phyloP scores from a whole-genome alignment of 2,888 invertebrate species.

The Synanthedon tipuliformis region DNA sequence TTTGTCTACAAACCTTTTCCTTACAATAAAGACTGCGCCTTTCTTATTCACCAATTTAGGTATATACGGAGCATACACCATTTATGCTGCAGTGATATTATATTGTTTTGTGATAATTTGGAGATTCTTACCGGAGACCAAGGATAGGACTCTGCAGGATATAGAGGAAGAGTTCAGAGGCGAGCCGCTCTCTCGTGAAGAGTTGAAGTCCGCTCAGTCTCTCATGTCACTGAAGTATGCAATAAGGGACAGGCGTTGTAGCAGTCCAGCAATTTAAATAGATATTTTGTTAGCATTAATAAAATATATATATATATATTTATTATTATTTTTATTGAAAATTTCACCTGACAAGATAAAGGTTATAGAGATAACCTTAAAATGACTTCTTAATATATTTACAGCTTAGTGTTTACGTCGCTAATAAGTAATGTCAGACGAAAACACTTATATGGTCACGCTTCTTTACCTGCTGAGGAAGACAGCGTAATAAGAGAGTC shows the following conservation, averaged over 20 bases:
- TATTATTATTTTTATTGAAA: too few relatives aligned
- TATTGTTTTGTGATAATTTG: slow-evolving; percentile 33
- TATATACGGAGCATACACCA: slow-evolving; percentile 32
- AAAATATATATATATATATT: too few relatives aligned
- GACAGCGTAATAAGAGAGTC: too few relatives aligned
- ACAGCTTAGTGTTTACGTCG: too few relatives aligned
- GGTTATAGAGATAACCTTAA: too few relatives aligned
- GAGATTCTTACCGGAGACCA: slow-evolving; percentile 43
- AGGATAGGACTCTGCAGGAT: slow-evolving; percentile 42
- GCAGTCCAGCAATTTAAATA: slow-evolving; percentile 22
- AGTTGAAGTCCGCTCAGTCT: slow-evolving; percentile 31
- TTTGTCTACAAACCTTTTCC: slow-evolving; percentile 34
- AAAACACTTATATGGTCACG: too few relatives aligned
- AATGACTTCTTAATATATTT: too few relatives aligned
- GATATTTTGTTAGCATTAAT: neutral
- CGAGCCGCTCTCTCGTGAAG: slow-evolving; percentile 24
- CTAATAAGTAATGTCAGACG: too few relatives aligned
- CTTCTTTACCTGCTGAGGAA: too few relatives aligned
- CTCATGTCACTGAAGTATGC: slow-evolving; percentile 24
- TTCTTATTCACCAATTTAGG: slow-evolving; percentile 29
- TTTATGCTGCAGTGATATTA: slow-evolving; percentile 31
- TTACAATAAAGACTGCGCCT: slow-evolving; percentile 36
- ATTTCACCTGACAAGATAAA: too few relatives aligned
- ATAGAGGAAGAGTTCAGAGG: slow-evolving; percentile 47
- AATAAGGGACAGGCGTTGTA: slow-evolving; percentile 25